These are phyloP conservation scores for Manis javanica DNA, from an alignment of 2,797 vertebrate species.

Conservation along the genomic window DNA sequence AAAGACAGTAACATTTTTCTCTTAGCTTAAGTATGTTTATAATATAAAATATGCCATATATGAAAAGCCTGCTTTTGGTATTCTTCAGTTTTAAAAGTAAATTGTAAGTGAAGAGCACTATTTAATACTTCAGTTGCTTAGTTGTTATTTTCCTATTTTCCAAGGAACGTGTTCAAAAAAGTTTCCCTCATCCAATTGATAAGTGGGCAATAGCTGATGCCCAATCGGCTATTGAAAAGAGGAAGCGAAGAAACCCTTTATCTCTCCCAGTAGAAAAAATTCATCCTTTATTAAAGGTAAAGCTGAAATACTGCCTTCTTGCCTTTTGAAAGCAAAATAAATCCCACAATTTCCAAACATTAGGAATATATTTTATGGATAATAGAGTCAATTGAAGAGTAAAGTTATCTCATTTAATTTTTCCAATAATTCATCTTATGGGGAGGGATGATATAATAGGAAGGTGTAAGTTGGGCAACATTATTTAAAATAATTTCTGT, in stretches of 20 bases:
- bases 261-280: conserved; percentile 98
- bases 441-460: not conserved
- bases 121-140: conserved; percentile 71
- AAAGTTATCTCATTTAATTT: conserved; percentile 47
- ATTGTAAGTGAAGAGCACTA: conserved; percentile 56
- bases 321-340: conserved; percentile 63
- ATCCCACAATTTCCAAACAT: conserved; percentile 20
- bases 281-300: conserved; percentile 96
- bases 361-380: conserved; percentile 37
- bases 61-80: conserved; percentile 53
- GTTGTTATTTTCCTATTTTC: conserved; percentile 73
- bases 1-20: conserved; percentile 1
- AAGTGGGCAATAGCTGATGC: conserved; percentile 98
- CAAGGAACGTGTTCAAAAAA: conserved; percentile 97
- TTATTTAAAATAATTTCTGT: conserved; percentile 32
- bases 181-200: conserved; percentile 97
- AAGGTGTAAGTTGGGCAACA: not conserved
- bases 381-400: conserved; percentile 32
- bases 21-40: conserved; percentile 23
- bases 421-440: not conserved
- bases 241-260: conserved; percentile 95
- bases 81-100: conserved; percentile 63
- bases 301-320: conserved; percentile 59
- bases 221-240: conserved; percentile 97
- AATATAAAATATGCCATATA: conserved; percentile 47